Conservation (phyloP, 1,140 invertebrate species). For the Tetramorium alpestre region DNA sequence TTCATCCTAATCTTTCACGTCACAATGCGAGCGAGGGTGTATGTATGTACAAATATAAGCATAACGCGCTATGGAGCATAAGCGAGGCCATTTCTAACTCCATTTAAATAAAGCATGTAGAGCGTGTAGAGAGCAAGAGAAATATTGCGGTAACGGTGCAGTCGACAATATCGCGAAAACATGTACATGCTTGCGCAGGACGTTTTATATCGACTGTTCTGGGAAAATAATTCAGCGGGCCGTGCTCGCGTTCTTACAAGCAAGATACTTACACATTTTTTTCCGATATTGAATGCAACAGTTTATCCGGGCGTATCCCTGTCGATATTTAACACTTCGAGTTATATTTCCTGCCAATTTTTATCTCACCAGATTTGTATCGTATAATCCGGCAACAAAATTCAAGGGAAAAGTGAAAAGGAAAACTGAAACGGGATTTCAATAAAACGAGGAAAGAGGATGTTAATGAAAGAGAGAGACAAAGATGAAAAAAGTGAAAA, state of each 20-base stretch:
- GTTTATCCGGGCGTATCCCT: background rate
- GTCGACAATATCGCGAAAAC: constrained; percentile 49
- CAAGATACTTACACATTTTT: constrained; percentile 19
- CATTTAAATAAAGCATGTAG: constrained; percentile 40
- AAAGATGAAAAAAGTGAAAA: too few species aligned
- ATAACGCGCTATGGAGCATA: background rate
- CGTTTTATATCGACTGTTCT: constrained; percentile 33
- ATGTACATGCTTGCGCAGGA: background rate
- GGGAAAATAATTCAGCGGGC: constrained; percentile 29
- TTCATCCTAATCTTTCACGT: background rate
- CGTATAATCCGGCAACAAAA: background rate
- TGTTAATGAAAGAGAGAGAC: background rate
- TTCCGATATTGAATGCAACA: background rate
- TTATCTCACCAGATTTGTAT: background rate
- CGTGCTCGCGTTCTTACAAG: background rate
- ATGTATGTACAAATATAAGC: background rate
- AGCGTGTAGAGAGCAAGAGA: constrained; percentile 20
- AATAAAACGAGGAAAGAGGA: background rate
- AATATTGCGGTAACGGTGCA: constrained; percentile 32
- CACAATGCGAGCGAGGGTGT: background rate
- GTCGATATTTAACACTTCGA: background rate
- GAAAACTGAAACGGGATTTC: background rate
- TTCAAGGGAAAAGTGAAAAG: background rate
- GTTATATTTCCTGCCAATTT: background rate
- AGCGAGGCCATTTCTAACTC: background rate